Conservation (phyloP, 2,888 invertebrate genomes). For the Trichogramma evanescens region DNA sequence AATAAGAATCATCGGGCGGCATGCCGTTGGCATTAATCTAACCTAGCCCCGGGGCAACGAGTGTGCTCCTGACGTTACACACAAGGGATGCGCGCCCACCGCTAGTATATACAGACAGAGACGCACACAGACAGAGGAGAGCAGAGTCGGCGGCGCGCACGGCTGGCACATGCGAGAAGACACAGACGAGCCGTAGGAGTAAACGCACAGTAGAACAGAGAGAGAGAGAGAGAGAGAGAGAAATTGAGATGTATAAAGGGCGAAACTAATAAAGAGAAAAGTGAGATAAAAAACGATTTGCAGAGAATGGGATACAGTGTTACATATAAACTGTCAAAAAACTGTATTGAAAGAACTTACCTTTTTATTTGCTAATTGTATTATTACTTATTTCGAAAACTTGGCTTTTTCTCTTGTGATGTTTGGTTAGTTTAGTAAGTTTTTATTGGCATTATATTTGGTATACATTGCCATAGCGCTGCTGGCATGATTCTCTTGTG, state of each 20-base stretch:
- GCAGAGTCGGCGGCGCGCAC: neutral
- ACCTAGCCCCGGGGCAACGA: conserved; percentile 5
- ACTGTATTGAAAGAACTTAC: no score
- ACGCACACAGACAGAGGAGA: neutral
- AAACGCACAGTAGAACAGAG: neutral
- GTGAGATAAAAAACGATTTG: conserved; percentile 9
- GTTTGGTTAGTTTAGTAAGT: no score
- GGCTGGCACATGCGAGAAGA: neutral
- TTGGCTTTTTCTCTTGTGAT: no score
- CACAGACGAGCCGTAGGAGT: neutral
- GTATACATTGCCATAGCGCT: no score
- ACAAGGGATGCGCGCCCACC: neutral
- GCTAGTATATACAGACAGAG: neutral
- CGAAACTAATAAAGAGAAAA: conserved; percentile 6
- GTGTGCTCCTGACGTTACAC: conserved; percentile 10
- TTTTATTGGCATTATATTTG: no score
- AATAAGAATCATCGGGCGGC: conserved; percentile 16
- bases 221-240: neutral
- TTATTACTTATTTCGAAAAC: no score
- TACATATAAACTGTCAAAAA: no score
- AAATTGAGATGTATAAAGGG: neutral
- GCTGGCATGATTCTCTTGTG: no score
- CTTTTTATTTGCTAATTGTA: no score
- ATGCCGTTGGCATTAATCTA: conserved; percentile 14
- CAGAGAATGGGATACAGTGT: neutral